Base-by-base conservation (phyloP, 2,113 vertebrate species). In the Hippocampus guttulatus region DNA sequence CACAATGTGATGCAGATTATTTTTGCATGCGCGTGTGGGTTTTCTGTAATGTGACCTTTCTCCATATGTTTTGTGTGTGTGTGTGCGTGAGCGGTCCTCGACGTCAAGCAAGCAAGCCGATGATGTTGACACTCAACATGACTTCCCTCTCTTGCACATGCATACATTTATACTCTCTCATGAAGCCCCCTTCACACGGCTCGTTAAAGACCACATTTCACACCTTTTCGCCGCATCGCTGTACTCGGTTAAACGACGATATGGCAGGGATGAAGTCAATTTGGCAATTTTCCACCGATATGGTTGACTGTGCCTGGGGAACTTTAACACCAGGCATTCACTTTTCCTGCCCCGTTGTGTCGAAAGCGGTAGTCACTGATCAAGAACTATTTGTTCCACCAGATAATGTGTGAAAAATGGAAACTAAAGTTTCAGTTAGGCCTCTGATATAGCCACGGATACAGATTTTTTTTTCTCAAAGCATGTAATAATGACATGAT, bases 11-110 rank as follows among this genome's bases (percentile, higher is more conserved):
- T 54, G 52, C 8, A 54, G 52, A 54, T 58, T 25, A 27, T 58
- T 67, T 58, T 30, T 69, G 64, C 67, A 58, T 57, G 41, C 65
- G 45, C 54, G 58, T 67, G 65, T 68, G 64, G 70, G 76, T 82
- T 30, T 69, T 74, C 51, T 64, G 71, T 14, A 40, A 70, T 74
- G 64, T 86, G 84, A 90, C 87, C 87, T 89, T 89, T 82, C 78
- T 80, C 82, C 87, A 84, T 87, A 88, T 87, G 88, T 25, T 16
- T 23, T 25, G n/a, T 12, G 12, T 12, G 23, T 4, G 8, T 54
- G 21, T 10, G 18, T 3, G n/a, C 0, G 55, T 3, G 54, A 11
- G 75, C 85, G 14, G 40, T 23, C 21, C 10, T 2, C n/a, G 63
- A 64, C 63, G 21, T 64, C 63, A 64, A 64, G 25, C 63, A n/a